Evolutionary conservation across 35 echinoderm and acorn worm genomes (phyloP).

Genomic region (Holothuria glaberrima): DNA sequence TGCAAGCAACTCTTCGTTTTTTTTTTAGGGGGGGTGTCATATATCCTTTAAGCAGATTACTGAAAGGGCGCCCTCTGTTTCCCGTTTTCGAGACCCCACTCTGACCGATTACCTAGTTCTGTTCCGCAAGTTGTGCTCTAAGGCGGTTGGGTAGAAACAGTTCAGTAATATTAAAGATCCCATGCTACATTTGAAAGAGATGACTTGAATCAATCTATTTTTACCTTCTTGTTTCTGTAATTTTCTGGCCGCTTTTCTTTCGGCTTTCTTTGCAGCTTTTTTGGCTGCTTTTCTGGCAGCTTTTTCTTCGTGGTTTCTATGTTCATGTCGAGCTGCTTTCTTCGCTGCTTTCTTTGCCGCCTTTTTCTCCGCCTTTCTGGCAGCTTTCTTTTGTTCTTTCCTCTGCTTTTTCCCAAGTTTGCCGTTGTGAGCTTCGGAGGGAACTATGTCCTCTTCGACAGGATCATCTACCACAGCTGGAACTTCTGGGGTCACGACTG

Average conservation of each 20-base stretch:
- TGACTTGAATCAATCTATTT: background rate
- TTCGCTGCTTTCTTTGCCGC: conserved; percentile 17
- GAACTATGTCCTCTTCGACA: background rate
- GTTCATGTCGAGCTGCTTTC: background rate
- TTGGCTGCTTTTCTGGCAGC: conserved; percentile 1
- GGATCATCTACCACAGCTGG: background rate
- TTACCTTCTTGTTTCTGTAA: background rate
- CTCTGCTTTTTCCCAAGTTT: conserved; percentile 14
- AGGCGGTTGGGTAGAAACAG: too few species aligned
- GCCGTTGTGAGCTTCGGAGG: conserved; percentile 1
- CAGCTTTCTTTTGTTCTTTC: background rate
- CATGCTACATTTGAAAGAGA: too few species aligned
- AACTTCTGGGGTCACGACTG: too few species aligned
- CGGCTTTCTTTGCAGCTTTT: too few species aligned
- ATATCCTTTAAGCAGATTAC: too few species aligned
- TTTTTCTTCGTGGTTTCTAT: conserved; percentile 1
- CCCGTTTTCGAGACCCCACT: too few species aligned
- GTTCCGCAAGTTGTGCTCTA: too few species aligned
- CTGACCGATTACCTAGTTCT: too few species aligned
- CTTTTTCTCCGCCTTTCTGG: background rate
- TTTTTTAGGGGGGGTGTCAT: too few species aligned
- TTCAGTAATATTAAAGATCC: too few species aligned
- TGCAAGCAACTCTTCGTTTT: too few species aligned
- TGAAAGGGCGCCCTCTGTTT: too few species aligned
- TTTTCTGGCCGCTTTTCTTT: background rate